A percentile compares a stretch with the other conserved stretches of the same genome.
Evolutionary conservation across 2,888 invertebrate species (phyloP).

Genomic region (Ennomos fuscantarius): DNA sequence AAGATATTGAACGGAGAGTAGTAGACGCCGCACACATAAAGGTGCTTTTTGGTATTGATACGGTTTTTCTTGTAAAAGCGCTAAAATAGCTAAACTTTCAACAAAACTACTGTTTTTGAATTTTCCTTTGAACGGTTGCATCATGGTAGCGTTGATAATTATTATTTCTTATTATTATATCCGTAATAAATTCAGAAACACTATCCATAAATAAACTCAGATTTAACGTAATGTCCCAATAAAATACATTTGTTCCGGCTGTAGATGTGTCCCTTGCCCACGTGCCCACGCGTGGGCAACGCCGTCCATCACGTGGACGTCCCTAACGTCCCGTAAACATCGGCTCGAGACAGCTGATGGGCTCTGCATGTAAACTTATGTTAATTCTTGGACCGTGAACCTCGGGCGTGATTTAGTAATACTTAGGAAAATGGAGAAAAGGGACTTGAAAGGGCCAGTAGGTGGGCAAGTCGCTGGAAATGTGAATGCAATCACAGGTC

Average conservation of each 20-base stretch:
- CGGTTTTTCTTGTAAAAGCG: too few relatives aligned
- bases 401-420: constrained; percentile 3
- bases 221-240: constrained; percentile 5
- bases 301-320: constrained; percentile 6
- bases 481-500: too few relatives aligned
- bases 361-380: constrained; percentile 21
- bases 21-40: too few relatives aligned
- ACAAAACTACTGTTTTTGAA: too few relatives aligned
- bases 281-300: constrained; percentile 20
- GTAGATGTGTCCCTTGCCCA: constrained; percentile 2
- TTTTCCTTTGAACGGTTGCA: not conserved
- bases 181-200: not conserved
- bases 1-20: too few relatives aligned
- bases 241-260: not conserved
- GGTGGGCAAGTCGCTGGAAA: constrained; percentile 1
- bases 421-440: too few relatives aligned
- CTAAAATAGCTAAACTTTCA: too few relatives aligned
- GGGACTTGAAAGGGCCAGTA: not conserved
- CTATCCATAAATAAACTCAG: too few relatives aligned
- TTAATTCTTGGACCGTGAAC: constrained; percentile 14
- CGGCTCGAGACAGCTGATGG: constrained; percentile 22
- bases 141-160: not conserved
- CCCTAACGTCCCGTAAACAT: constrained; percentile 24
- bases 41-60: too few relatives aligned
- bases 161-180: not conserved